Evolutionary conservation across 2,113 vertebrate species (phyloP).

Genomic region (Corythornis cristatus): DNA sequence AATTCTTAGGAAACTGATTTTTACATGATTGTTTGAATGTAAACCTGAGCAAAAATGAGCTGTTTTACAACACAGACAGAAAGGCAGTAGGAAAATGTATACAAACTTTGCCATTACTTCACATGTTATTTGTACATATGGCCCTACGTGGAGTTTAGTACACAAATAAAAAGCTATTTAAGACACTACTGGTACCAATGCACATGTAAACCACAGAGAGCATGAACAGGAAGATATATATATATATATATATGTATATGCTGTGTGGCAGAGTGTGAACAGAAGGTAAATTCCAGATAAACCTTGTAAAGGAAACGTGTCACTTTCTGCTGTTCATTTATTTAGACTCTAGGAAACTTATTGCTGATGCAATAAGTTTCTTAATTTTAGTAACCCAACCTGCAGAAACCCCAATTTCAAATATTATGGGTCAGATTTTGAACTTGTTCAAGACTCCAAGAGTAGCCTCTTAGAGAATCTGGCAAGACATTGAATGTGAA

Average conservation of each 20-base stretch:
- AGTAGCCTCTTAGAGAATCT: not conserved
- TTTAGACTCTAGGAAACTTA: not conserved
- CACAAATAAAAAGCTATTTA: slow-evolving; percentile 9
- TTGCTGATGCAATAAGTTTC: not conserved
- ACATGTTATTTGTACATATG: not conserved
- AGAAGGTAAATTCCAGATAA: slow-evolving; percentile 52
- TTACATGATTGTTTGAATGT: not conserved
- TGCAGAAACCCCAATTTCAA: not conserved
- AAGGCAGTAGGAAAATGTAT: not conserved
- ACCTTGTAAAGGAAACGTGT: not conserved
- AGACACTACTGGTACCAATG: not conserved
- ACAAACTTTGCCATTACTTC: not conserved
- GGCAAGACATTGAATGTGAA: not conserved
- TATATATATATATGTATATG: not conserved
- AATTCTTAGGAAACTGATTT: not conserved
- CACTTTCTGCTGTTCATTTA: slow-evolving; percentile 25
- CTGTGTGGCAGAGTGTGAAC: not conserved
- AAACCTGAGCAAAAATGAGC: not conserved
- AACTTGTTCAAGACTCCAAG: not conserved
- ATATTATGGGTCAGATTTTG: not conserved
- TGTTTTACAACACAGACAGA: not conserved
- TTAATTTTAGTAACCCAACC: not conserved
- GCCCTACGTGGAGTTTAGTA: not conserved
- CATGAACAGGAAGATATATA: slow-evolving; percentile 1
- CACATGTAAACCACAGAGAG: not conserved